Conservation (phyloP, 2,113 vertebrate species). For the Phrynosoma platyrhinos region DNA sequence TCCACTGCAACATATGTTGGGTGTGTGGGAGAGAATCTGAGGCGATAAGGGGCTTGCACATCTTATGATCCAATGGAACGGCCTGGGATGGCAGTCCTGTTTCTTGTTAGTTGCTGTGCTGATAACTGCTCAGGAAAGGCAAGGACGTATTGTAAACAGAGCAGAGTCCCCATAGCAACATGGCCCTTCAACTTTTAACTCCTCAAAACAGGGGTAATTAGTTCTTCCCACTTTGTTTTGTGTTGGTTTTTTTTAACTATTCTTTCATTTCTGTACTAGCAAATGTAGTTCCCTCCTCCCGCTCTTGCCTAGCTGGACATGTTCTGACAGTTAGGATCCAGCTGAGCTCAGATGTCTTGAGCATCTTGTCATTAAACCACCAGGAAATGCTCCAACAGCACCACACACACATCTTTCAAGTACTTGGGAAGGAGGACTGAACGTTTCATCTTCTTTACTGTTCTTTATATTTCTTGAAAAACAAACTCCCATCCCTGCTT, state of each 20-base stretch:
- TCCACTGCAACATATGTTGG: not conserved
- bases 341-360: conserved; percentile 53
- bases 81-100: not conserved
- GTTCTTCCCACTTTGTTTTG: conserved; percentile 11
- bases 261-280: conserved; percentile 34
- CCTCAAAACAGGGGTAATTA: conserved; percentile 46
- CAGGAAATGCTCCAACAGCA: conserved; percentile 28
- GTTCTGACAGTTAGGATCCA: conserved; percentile 55
- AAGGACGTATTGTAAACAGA: conserved; percentile 45
- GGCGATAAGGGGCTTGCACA: not conserved
- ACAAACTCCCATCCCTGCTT: conserved; percentile 8
- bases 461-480: conserved; percentile 24
- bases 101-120: conserved; percentile 10
- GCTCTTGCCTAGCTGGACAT: conserved; percentile 8
- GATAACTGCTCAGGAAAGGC: conserved; percentile 23
- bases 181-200: conserved; percentile 43
- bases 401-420: not conserved
- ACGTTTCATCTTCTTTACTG: conserved; percentile 28
- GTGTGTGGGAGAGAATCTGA: conserved; percentile 30
- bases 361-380: conserved; percentile 28
- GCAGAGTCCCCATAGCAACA: conserved; percentile 30
- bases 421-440: conserved; percentile 23
- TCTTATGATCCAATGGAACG: not conserved
- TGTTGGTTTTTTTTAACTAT: too few relatives aligned
- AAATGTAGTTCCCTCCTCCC: not conserved